Base-by-base conservation (phyloP, 2,113 vertebrate species). In the Pampusana beccarii region DNA sequence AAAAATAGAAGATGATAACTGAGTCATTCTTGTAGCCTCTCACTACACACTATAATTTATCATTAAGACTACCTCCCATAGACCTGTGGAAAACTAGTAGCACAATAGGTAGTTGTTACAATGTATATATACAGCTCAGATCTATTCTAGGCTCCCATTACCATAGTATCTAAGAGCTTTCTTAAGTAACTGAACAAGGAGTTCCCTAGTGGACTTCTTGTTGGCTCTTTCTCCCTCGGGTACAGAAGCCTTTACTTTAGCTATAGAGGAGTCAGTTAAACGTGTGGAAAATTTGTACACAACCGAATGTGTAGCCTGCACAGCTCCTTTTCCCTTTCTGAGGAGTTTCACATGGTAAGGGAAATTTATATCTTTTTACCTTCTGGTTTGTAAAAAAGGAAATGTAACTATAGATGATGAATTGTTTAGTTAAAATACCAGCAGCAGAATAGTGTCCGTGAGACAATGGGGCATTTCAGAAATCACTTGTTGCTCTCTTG, bases 1-100 rank as follows among this genome's bases (percentile, higher is more conserved):
- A 91, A 94, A 95, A 93, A 80, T 74, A 92, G 69, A 72, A 57
- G 42, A 71, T 25, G 3, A 54, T 78, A 82, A 82, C 86, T 80
- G 91, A 65, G 56, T 28, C 5, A 51, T 65, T 80, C 65, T 42
- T 71, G 61, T 84, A 75, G 13, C 48, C 28, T 70, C 26, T 53
- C 77, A 25, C 36, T 72, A 20, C 44, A 34, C 42, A 66, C 56
- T 74, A 26, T 88, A 93, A 93, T 80, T 96, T 88, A 81, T 93
- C 89, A 74, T 44, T 19, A 72, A 88, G 60, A 65, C 61, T 62
- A 34, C 58, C 36, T 83, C 62, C 75, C 58, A 89, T n/a, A 86
- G 61, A 54, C 44, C 57, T 92, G 90, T 81, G 72, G 69, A 92
- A 94, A 93, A 72, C 9, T 42, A 46, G 56, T 64, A 78, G 51